Evolutionary conservation across 2,797 vertebrate species (phyloP), one percentile per base, ranked within the genome.

Genomic region (Mastacembelus armatus): DNA sequence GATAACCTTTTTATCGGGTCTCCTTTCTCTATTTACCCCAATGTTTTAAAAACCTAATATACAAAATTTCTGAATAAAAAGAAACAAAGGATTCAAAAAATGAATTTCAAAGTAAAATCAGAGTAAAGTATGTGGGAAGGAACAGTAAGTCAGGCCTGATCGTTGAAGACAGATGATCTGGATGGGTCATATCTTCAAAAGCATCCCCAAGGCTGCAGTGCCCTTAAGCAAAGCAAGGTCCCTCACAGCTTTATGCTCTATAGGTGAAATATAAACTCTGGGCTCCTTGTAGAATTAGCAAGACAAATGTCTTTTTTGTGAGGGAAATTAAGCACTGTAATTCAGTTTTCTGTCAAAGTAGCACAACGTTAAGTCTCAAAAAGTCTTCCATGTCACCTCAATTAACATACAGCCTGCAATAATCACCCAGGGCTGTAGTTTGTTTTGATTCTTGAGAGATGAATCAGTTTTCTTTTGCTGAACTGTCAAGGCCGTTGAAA

Each of bases 401-500:
- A 62, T 71, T 47, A 60, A 64, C 56, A 26, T 44, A 57, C 54
- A 43, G 49, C 27, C 58, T 35, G 58, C 19, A 74, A 64, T 48
- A 73, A 70, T 68, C 56, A 65, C 43, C 49, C 59, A 21, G 51
- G 8, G 62, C 61, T 66, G 38, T 21, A 61, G 58, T 67, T 68
- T 73, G 60, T 76, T 84, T 81, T 65, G 56, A 78, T 44, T 70
- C 32, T 51, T 10, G 39, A 3, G 7, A 39, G 39, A 77, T 72
- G 21, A 82, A 61, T 68, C 50, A 3, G 7, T 77, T 70, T 50
- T 66, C 33, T 63, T 66, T 62, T 12, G 26, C 18, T 51, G 16
- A 75, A 58, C 67, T 67, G 80, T 74, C 77, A 81, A 52, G 43
- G 35, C 76, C 22, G 56, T 14, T 26, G 64, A 52, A 73, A 83